These are phyloP conservation scores for Lontra canadensis DNA, from an alignment of 2,113 vertebrate genomes.

Conservation along the genomic window DNA sequence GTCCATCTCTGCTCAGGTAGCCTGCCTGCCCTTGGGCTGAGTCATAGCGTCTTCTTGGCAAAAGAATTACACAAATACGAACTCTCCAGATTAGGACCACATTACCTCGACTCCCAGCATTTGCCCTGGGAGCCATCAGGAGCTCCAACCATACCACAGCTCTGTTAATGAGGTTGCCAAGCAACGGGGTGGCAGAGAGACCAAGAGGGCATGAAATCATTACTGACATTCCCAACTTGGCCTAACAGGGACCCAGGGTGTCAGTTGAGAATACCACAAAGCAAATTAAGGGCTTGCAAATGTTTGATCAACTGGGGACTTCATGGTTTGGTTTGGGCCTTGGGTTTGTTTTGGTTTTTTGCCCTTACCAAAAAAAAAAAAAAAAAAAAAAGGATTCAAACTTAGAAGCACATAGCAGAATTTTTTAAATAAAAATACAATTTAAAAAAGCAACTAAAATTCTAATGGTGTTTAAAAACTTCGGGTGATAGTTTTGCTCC, in stretches of 20 bases:
- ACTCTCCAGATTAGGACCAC: neutral
- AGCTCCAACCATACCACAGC: neutral
- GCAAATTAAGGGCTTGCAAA: slow-evolving; percentile 2
- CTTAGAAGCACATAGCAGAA: neutral
- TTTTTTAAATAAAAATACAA: neutral
- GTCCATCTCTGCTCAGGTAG: neutral
- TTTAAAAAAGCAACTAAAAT: neutral
- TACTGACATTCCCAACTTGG: neutral
- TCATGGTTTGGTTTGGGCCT: neutral
- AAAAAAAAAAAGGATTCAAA: neutral
- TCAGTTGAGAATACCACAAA: neutral
- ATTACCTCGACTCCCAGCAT: neutral
- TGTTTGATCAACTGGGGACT: neutral
- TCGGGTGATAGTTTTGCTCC: neutral
- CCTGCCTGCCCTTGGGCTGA: neutral
- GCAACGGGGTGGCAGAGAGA: neutral
- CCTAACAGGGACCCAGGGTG: neutral
- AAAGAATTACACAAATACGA: neutral
- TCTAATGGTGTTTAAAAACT: neutral
- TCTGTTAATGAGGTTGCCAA: neutral
- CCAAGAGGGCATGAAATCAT: neutral
- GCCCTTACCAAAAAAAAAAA: slow-evolving; percentile 10
- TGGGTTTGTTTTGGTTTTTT: neutral
- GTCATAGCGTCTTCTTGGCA: neutral
- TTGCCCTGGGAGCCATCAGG: neutral